Conservation (phyloP, 2,797 vertebrate genomes). For the Alosa sapidissima region DNA sequence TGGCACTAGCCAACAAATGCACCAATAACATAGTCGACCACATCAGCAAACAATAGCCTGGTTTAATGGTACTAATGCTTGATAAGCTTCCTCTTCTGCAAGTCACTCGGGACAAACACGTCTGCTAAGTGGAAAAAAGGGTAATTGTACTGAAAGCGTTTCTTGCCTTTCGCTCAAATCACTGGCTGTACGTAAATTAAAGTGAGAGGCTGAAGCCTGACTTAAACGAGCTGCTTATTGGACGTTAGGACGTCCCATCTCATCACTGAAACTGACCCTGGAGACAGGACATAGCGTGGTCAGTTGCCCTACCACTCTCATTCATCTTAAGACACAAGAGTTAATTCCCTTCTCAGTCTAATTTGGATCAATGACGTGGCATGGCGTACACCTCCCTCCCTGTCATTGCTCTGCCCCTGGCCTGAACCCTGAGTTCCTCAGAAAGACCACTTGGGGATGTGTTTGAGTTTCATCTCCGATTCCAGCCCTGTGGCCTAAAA, state of each 20-base stretch:
- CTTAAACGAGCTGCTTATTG: constrained; percentile 29
- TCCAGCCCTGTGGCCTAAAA: not conserved
- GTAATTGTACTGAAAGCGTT: not conserved
- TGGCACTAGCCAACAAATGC: not conserved
- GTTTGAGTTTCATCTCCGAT: not conserved
- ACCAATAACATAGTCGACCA: not conserved
- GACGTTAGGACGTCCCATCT: constrained; percentile 29
- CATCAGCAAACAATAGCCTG: not conserved
- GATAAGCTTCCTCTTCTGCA: not conserved
- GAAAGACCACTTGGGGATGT: not conserved
- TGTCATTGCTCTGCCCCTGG: not conserved
- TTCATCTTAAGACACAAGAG: not conserved
- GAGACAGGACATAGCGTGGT: constrained; percentile 30
- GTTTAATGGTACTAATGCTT: not conserved
- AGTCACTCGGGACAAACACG: not conserved
- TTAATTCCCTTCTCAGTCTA: not conserved
- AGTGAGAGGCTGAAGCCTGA: constrained; percentile 15
- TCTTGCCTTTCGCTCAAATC: not conserved
- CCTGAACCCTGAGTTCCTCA: not conserved
- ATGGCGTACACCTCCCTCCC: not conserved
- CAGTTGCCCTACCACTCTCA: constrained; percentile 2
- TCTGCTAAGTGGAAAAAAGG: not conserved
- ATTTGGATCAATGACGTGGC: not conserved
- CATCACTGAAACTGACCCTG: not conserved
- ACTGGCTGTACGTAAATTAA: not conserved